Percentiles rank a stretch among this genome's conserved stretches.
These are phyloP conservation scores for Eremobia ochroleuca DNA, from an alignment of 2,888 invertebrate genomes.

Conservation along the genomic window DNA sequence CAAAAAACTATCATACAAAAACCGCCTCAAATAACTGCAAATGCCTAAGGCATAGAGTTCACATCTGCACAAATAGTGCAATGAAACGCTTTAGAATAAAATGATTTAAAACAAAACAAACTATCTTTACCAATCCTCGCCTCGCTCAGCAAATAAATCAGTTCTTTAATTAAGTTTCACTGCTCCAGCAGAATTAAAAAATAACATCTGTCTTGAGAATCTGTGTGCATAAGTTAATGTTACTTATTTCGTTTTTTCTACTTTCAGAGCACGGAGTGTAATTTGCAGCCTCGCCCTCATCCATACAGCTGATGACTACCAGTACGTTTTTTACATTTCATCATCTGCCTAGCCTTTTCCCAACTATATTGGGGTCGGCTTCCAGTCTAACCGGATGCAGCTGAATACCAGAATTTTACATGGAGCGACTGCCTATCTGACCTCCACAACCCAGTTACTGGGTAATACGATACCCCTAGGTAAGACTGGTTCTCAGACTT, in stretches of 20 bases:
- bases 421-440: too few species aligned
- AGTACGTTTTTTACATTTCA: neutral
- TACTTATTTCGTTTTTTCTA: slow-evolving; percentile 18
- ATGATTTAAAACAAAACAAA: neutral
- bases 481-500: too few species aligned
- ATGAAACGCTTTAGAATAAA: neutral
- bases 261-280: slow-evolving; percentile 33
- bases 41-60: neutral
- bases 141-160: slow-evolving; percentile 2
- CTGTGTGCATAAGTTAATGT: slow-evolving; percentile 31
- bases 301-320: neutral
- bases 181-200: slow-evolving; percentile 18
- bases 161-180: slow-evolving; percentile 30
- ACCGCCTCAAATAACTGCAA: neutral
- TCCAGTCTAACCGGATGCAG: too few species aligned
- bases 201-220: slow-evolving; percentile 10
- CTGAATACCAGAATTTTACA: too few species aligned
- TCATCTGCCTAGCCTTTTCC: too few species aligned
- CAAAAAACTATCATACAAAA: neutral
- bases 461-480: too few species aligned
- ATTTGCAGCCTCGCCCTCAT: neutral
- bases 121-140: neutral
- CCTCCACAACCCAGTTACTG: too few species aligned
- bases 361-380: too few species aligned
- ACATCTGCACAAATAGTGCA: neutral